Evolutionary conservation across 2,888 invertebrate genomes (phyloP).

Genomic region (Hypselothyrea guttata): DNA sequence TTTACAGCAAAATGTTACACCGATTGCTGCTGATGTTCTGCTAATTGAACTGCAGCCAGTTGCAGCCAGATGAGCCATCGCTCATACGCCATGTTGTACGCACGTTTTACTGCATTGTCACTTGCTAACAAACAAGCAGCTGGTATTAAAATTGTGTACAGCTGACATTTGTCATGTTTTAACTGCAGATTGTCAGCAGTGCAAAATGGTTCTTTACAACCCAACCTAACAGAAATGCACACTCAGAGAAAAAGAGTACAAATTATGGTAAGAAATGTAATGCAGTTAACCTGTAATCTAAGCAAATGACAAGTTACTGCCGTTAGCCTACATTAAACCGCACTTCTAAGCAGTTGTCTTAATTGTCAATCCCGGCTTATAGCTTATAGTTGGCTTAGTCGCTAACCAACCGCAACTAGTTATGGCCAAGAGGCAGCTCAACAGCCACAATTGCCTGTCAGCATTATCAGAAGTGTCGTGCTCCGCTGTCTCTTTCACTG

Average conservation of each 20-base stretch:
- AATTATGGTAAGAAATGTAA: too few species aligned
- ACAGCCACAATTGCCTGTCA: constrained; percentile 62
- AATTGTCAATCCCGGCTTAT: background rate
- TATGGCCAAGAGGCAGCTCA: background rate
- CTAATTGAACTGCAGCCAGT: constrained; percentile 51
- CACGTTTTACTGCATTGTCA: constrained; percentile 47
- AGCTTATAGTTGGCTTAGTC: background rate
- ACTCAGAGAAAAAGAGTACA: too few species aligned
- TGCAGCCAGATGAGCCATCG: constrained; percentile 5
- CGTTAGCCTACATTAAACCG: too few species aligned
- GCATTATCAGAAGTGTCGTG: constrained; percentile 53
- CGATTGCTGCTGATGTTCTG: constrained; percentile 27
- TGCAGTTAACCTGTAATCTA: too few species aligned
- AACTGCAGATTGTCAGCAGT: constrained; percentile 23
- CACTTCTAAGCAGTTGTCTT: too few species aligned
- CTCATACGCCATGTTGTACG: constrained; percentile 50
- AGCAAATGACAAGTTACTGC: too few species aligned
- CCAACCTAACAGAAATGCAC: too few species aligned
- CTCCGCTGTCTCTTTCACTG: constrained; percentile 28
- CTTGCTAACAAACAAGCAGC: constrained; percentile 54
- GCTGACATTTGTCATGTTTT: constrained; percentile 47
- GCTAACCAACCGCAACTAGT: too few species aligned
- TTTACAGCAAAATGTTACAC: constrained; percentile 27
- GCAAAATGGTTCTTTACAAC: background rate
- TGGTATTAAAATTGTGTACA: constrained; percentile 55